Percentiles rank a stretch among this genome's conserved stretches.
These are phyloP conservation scores for Alloplasta piceator DNA, from an alignment of 2,888 invertebrate genomes.

Conservation along the genomic window DNA sequence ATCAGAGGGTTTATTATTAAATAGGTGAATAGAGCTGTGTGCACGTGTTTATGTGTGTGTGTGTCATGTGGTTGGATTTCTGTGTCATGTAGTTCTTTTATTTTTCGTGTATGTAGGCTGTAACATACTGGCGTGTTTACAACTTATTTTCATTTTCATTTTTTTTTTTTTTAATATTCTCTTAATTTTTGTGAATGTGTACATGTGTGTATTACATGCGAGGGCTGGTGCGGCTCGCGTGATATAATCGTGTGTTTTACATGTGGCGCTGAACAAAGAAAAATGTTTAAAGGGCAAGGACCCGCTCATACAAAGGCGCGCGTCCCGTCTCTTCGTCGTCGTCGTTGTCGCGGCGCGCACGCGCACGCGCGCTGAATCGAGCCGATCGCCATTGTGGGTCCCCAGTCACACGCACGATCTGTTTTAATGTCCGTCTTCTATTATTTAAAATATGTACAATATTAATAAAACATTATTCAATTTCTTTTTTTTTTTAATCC, in stretches of 20 bases:
- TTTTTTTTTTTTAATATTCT: constrained; percentile 15
- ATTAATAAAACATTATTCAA: constrained; percentile 78
- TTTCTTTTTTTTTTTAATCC: constrained; percentile 66
- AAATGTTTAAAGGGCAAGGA: constrained; percentile 76
- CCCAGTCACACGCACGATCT: constrained; percentile 77
- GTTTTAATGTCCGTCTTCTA: constrained; percentile 78
- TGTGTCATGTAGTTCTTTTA: constrained; percentile 34
- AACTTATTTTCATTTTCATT: constrained; percentile 37
- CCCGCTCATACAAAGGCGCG: constrained; percentile 68
- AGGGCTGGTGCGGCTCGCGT: constrained; percentile 51
- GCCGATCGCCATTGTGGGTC: constrained; percentile 71
- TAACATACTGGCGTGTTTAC: constrained; percentile 46
- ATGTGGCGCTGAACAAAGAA: constrained; percentile 76
- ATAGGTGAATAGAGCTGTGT: constrained; percentile 77
- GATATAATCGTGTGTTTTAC: constrained; percentile 52
- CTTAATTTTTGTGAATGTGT: constrained; percentile 48
- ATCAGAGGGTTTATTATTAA: constrained; percentile 77
- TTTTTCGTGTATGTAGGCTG: constrained; percentile 48
- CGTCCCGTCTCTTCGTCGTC: too few relatives aligned
- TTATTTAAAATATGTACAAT: constrained; percentile 83
- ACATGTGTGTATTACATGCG: constrained; percentile 43
- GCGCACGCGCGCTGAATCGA: constrained; percentile 38
- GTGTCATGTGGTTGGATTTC: constrained; percentile 60
- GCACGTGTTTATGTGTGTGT: constrained; percentile 57
- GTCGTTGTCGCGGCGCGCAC: too few relatives aligned